Conservation (phyloP, 2,888 invertebrate genomes). For the Diachrysia chrysitis region DNA sequence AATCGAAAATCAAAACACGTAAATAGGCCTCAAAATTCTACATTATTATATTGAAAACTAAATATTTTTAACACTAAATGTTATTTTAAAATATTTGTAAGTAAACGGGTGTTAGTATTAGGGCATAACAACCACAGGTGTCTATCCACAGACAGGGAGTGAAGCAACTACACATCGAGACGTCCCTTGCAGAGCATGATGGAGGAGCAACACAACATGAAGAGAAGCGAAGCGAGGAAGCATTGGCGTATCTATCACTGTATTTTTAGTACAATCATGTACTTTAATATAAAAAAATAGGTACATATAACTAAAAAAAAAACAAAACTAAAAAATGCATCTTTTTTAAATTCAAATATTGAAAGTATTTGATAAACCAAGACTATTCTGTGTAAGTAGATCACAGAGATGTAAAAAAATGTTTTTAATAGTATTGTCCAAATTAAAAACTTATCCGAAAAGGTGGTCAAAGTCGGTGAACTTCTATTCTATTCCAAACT, state of each 20-base stretch:
- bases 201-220: slow-evolving; percentile 66
- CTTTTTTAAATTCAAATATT: too few relatives aligned
- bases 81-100: slow-evolving; percentile 48
- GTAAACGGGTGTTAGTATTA: slow-evolving; percentile 57
- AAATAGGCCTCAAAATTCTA: too few relatives aligned
- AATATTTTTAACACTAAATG: too few relatives aligned
- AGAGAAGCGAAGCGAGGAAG: slow-evolving; percentile 75
- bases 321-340: too few relatives aligned
- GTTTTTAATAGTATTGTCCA: too few relatives aligned
- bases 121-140: slow-evolving; percentile 56
- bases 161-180: slow-evolving; percentile 64
- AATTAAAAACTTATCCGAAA: too few relatives aligned
- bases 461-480: too few relatives aligned
- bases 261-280: neutral
- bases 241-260: slow-evolving; percentile 61
- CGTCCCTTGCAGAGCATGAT: slow-evolving; percentile 57
- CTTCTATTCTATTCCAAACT: neutral
- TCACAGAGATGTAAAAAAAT: too few relatives aligned
- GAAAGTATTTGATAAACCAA: too few relatives aligned
- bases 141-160: slow-evolving; percentile 52
- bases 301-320: neutral
- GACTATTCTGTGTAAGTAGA: too few relatives aligned
- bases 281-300: neutral
- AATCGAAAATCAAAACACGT: too few relatives aligned
- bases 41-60: too few relatives aligned